These are phyloP conservation scores for Gavia stellata DNA, from an alignment of 2,113 vertebrate species.

Conservation along the genomic window DNA sequence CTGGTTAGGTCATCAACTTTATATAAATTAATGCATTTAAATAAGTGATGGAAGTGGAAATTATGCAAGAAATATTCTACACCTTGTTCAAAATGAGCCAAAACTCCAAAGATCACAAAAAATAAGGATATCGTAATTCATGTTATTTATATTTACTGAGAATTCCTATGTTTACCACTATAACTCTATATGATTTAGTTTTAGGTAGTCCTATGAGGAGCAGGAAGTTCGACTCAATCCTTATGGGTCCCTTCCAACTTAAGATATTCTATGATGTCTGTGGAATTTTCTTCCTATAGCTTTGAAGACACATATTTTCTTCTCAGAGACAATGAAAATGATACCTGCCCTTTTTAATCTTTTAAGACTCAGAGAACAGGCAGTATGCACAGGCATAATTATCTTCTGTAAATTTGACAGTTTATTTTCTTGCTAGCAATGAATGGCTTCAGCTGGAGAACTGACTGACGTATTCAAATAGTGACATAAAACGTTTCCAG, in stretches of 20 bases:
- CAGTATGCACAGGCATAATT: neutral
- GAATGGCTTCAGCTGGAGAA: neutral
- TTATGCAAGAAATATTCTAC: neutral
- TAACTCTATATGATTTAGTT: neutral
- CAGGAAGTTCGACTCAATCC: neutral
- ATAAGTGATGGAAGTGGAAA: neutral
- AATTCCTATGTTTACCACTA: neutral
- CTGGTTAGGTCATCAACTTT: neutral
- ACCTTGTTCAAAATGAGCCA: neutral
- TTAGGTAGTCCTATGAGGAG: neutral
- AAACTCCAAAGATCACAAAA: neutral
- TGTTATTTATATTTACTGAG: neutral
- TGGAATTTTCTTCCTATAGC: neutral
- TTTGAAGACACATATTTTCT: neutral
- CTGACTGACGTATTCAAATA: neutral
- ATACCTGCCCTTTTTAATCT: neutral
- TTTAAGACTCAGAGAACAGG: neutral
- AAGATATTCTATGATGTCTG: neutral
- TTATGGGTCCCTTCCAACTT: fast-evolving
- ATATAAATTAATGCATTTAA: neutral
- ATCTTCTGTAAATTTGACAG: neutral
- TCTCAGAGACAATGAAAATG: neutral
- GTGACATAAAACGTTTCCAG: neutral
- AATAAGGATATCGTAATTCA: neutral
- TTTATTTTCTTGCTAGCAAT: neutral